A percentile compares a stretch with the other conserved stretches of the same genome.
phyloP scores from a whole-genome alignment of 37 sponge, comb jelly and placozoan species.

The Hormiphora californensis region DNA sequence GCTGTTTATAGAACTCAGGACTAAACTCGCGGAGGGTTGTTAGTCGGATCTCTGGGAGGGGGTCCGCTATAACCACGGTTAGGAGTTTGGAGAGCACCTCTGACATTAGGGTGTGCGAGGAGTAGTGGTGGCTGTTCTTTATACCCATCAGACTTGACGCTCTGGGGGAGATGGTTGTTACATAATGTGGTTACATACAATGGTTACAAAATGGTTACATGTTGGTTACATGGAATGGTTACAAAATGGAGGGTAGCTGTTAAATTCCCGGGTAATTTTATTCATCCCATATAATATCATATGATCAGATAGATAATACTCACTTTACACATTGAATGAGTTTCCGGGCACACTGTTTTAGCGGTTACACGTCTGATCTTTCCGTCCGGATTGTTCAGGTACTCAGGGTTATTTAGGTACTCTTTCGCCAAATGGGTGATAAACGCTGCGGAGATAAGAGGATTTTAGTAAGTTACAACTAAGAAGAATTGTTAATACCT shows the following conservation, averaged over 20 bases:
- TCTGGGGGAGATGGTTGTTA: no score
- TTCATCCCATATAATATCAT: no score
- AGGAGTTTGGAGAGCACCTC: constrained; percentile 76
- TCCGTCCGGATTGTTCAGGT: neutral
- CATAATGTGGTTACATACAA: no score
- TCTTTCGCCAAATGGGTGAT: constrained; percentile 72
- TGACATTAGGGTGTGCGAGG: constrained; percentile 60
- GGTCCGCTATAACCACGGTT: constrained; percentile 79
- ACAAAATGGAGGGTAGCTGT: no score
- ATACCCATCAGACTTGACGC: no score
- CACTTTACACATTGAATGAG: constrained; percentile 42
- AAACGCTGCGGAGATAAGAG: constrained; percentile 58
- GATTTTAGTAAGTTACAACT: neutral
- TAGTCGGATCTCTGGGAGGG: constrained; percentile 20
- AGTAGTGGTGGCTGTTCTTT: no score
- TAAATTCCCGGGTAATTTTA: no score
- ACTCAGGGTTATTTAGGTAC: constrained; percentile 52
- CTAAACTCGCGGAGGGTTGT: constrained; percentile 25
- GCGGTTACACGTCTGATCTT: constrained; percentile 42
- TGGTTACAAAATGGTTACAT: no score
- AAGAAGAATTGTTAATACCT: neutral
- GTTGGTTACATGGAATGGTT: no score
- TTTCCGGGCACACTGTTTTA: constrained; percentile 47
- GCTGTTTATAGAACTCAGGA: constrained; percentile 24
- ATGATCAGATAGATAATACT: no score